phyloP scores from a whole-genome alignment of 2,888 invertebrate species.

The Tetrapedia diversipes region DNA sequence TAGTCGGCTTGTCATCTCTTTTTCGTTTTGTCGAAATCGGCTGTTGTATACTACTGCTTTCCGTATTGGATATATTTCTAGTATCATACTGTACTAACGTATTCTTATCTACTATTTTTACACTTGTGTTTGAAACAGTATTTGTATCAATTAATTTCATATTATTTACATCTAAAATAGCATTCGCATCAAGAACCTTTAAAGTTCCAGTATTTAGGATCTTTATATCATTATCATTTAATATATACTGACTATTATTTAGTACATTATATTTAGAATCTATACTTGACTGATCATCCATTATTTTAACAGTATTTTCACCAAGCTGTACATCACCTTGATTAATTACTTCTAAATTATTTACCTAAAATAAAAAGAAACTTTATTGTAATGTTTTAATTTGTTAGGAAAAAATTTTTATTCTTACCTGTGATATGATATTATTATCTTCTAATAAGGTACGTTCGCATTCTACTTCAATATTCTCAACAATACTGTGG shows the following conservation, averaged over 20 bases:
- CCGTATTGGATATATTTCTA: slow-evolving; percentile 52
- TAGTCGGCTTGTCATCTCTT: slow-evolving; percentile 73
- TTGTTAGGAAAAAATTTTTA: no score
- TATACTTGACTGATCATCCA: slow-evolving; percentile 73
- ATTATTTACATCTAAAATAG: slow-evolving; percentile 74
- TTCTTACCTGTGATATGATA: slow-evolving; percentile 76
- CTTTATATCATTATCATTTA: slow-evolving; percentile 75
- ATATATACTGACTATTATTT: slow-evolving; percentile 72
- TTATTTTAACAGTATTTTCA: slow-evolving; percentile 72
- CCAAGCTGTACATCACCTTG: slow-evolving; percentile 73
- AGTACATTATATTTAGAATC: slow-evolving; percentile 74
- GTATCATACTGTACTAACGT: slow-evolving; percentile 63
- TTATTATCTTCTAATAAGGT: slow-evolving; percentile 73
- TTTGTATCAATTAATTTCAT: slow-evolving; percentile 74
- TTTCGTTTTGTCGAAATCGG: slow-evolving; percentile 75
- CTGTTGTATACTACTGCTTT: slow-evolving; percentile 40
- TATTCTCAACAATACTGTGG: slow-evolving; percentile 74
- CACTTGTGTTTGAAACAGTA: slow-evolving; percentile 63
- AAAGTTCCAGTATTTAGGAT: slow-evolving; percentile 73
- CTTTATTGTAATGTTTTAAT: not conserved
- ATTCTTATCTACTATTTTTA: slow-evolving; percentile 71
- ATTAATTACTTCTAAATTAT: slow-evolving; percentile 77
- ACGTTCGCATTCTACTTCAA: slow-evolving; percentile 75
- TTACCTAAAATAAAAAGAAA: slow-evolving; percentile 66
- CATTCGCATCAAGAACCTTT: slow-evolving; percentile 74